Percentiles rank a stretch among this genome's conserved stretches.
These are phyloP conservation scores for Ernsta delagoae DNA, from an alignment of 2,888 invertebrate species.

Conservation along the genomic window DNA sequence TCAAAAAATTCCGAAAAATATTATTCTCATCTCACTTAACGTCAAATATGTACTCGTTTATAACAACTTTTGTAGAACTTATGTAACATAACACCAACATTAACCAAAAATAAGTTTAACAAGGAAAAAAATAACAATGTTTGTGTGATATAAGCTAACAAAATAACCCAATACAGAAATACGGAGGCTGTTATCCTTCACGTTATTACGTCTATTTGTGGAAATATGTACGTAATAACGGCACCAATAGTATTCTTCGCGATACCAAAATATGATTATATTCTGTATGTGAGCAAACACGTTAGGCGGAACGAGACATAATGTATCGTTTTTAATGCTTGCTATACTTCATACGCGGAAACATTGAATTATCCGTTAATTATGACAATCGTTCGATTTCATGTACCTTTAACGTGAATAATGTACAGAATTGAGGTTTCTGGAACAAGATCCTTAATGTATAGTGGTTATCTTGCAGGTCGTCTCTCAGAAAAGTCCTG, in stretches of 20 bases:
- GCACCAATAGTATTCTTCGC: conserved; percentile 35
- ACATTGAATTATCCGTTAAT: too few species aligned
- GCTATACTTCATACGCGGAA: too few species aligned
- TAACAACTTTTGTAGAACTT: background rate
- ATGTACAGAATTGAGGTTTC: too few species aligned
- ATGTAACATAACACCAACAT: background rate
- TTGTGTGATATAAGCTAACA: conserved; percentile 21
- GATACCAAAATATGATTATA: conserved; percentile 37
- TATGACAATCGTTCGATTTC: background rate
- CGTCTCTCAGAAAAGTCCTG: too few species aligned
- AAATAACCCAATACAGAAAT: conserved; percentile 35
- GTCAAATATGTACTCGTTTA: too few species aligned
- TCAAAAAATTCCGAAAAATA: too few species aligned
- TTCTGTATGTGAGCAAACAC: conserved; percentile 32
- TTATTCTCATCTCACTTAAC: too few species aligned
- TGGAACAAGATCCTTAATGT: too few species aligned
- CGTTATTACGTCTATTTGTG: conserved; percentile 35
- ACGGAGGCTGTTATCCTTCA: conserved; percentile 35
- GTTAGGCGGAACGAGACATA: conserved; percentile 17
- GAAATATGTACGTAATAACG: conserved; percentile 36
- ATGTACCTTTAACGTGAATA: background rate
- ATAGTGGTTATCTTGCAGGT: too few species aligned
- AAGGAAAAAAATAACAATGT: conserved; percentile 4
- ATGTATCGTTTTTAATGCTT: background rate
- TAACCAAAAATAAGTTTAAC: conserved; percentile 1